A percentile compares a stretch with the other conserved stretches of the same genome.
These are phyloP conservation scores for Notolabrus celidotus DNA, from an alignment of 2,797 vertebrate species.

Conservation along the genomic window DNA sequence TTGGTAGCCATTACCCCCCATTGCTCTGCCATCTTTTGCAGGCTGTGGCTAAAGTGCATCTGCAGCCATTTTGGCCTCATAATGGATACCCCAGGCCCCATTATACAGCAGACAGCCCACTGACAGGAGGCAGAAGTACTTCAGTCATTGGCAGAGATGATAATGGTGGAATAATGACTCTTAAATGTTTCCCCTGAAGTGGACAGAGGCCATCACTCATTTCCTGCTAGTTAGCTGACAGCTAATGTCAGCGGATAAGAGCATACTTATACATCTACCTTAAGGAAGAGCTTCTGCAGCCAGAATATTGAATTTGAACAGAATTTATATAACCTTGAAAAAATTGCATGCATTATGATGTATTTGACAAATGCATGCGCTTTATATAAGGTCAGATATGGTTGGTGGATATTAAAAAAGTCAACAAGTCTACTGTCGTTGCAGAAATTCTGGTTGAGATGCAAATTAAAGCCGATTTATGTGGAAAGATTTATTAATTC, in stretches of 20 bases:
- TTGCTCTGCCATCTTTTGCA: conserved; percentile 34
- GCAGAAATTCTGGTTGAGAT: conserved; percentile 15
- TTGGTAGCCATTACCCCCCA: background rate
- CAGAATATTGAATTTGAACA: conserved; percentile 13
- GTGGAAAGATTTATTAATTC: conserved; percentile 29
- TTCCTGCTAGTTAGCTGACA: conserved; percentile 59
- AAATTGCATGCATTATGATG: background rate
- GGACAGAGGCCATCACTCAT: conserved; percentile 72
- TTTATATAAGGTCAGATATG: conserved; percentile 1
- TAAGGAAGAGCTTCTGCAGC: background rate
- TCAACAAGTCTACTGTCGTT: conserved; percentile 16
- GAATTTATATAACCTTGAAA: background rate
- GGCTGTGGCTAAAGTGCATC: conserved; percentile 52
- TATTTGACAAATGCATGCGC: background rate
- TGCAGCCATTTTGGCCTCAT: conserved; percentile 62
- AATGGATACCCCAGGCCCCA: conserved; percentile 67
- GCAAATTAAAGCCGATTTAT: conserved; percentile 35
- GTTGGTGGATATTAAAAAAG: conserved; percentile 4
- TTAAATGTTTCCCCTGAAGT: conserved; percentile 73
- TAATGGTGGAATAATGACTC: conserved; percentile 81
- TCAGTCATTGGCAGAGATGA: conserved; percentile 76
- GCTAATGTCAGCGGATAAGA: conserved; percentile 45
- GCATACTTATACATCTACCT: conserved; percentile 34
- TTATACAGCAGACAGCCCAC: conserved; percentile 66
- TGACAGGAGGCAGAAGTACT: conserved; percentile 63